Evolutionary conservation across 2,113 vertebrate species (phyloP).

Genomic region (Gnathonemus echidnorhynchus): DNA sequence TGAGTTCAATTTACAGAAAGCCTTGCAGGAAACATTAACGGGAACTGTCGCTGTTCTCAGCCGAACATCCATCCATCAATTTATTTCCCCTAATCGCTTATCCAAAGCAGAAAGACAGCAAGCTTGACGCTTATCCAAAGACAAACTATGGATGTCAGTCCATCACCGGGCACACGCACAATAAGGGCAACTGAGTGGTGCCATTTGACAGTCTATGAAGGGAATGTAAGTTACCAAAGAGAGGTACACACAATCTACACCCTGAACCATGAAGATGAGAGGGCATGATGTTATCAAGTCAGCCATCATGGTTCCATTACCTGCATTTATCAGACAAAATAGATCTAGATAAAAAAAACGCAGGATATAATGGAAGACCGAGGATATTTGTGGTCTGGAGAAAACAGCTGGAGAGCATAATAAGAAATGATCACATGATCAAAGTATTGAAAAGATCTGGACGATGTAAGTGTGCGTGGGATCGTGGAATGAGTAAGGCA

Average conservation of each 20-base stretch:
- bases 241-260: background rate
- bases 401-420: background rate
- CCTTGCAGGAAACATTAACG: background rate
- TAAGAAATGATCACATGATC: background rate
- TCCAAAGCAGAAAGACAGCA: background rate
- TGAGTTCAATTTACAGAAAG: background rate
- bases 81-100: background rate
- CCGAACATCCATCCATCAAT: background rate
- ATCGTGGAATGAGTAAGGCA: background rate
- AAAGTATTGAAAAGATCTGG: background rate
- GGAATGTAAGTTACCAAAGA: background rate
- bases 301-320: background rate
- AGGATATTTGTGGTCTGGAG: constrained; percentile 2
- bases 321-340: background rate
- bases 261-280: background rate
- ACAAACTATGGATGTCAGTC: background rate
- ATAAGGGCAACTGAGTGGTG: background rate
- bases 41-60: background rate
- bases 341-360: background rate
- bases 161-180: background rate
- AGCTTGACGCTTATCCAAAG: background rate
- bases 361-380: background rate
- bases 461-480: background rate
- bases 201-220: background rate
- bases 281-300: background rate